Base-by-base conservation (phyloP, 1,140 invertebrate species). In the Penaeus indicus region DNA sequence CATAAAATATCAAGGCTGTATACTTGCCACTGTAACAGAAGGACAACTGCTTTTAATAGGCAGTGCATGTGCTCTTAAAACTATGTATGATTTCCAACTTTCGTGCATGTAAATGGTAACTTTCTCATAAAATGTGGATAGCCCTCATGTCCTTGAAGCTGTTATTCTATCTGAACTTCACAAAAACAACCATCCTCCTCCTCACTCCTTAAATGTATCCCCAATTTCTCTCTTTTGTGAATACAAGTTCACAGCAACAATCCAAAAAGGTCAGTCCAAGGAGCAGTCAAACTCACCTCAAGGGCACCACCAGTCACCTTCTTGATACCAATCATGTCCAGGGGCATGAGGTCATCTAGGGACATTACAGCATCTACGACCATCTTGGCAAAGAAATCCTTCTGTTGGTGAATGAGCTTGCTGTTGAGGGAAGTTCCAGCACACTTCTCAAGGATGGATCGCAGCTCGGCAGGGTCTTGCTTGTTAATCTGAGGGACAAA, bases 311-410 rank as follows among this genome's bases (percentile, higher is more conserved):
- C 98, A n/a, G 95, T 94, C 22, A 99, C 97, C 94, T 99, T 99
- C 94, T 99, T 99, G 89, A 99, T 98, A 84, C 99, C 99, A 93
- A 99, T 99, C 98, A 99, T 99, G 92, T 99, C 98, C 21, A 99
- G 94, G 0, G 99, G 98, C 90, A 99, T 93, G 62, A 99, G 94
- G 21, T 98, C 97, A 93, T 99, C 99, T 86, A 99, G 93, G 60
- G 96, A 95, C 90, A 98, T 94, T 2, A 99, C 99, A 90, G 99
- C 99, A 93, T 99, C 98, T 0, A 99, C 99, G 16, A 99, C 98
- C 95, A 99, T 98, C 92, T 96, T 96, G 38, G 98, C 96, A 93
- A 99, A 99, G 94, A 99, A 99, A 79, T 96, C 96, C 93, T 98
- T 98, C 92, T 99, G 97, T 91, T 97, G 96, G 92, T 98, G 97